A percentile compares a stretch with the other conserved stretches of the same genome.
These are phyloP conservation scores for Chionis minor DNA, from an alignment of 2,113 vertebrate genomes.

Conservation along the genomic window DNA sequence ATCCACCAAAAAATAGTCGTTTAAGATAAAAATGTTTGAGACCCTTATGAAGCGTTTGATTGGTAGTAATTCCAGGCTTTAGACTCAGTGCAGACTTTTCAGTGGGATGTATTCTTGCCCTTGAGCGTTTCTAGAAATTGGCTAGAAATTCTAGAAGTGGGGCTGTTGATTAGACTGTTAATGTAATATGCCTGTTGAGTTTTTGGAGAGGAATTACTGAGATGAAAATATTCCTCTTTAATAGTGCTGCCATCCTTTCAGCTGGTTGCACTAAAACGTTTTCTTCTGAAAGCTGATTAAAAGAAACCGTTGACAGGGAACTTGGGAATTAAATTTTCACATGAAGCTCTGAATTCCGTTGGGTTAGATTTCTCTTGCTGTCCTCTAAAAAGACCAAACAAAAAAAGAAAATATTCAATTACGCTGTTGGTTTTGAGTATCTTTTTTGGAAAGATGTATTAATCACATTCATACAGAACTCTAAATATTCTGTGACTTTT, in stretches of 20 bases:
- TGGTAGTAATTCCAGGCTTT: not conserved
- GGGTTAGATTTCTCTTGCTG: not conserved
- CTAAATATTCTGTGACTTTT: not conserved
- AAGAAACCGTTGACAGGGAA: not conserved
- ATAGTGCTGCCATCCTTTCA: not conserved
- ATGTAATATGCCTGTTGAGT: not conserved
- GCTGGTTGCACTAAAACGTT: not conserved
- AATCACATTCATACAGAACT: not conserved
- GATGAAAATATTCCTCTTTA: not conserved
- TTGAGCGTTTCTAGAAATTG: not conserved
- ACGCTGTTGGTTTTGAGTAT: not conserved
- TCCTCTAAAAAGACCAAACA: not conserved
- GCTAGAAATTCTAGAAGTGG: not conserved
- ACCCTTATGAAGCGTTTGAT: not conserved
- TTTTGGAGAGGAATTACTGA: not conserved
- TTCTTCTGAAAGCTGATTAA: not conserved
- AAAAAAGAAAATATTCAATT: not conserved
- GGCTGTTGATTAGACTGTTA: not conserved
- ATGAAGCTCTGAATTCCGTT: not conserved
- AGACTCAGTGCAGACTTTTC: not conserved
- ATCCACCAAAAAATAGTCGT: fast-evolving
- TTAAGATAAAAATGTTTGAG: not conserved
- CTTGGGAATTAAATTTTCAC: not conserved
- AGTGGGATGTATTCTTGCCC: not conserved
- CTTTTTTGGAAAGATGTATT: not conserved